phyloP scores from a whole-genome alignment of 2,888 invertebrate genomes.

The Onthophagus sagittarius region DNA sequence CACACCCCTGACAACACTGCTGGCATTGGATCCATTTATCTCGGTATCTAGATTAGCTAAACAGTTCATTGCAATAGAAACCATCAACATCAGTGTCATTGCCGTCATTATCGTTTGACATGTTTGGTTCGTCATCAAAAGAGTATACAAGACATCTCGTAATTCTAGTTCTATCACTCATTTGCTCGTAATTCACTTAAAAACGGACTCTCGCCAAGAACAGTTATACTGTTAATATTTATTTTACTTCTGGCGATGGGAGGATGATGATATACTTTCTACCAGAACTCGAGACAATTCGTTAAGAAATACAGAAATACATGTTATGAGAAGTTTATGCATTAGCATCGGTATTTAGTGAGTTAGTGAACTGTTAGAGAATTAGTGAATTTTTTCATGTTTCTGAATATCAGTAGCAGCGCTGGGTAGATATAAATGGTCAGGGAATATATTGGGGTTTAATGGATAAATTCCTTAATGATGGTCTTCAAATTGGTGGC shows the following conservation, averaged over 20 bases:
- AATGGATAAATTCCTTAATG: constrained; percentile 21
- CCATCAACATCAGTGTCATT: constrained; percentile 10
- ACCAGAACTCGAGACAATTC: constrained; percentile 13
- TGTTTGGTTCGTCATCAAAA: constrained; percentile 9
- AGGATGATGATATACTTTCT: constrained; percentile 10
- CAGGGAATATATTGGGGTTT: constrained; percentile 23
- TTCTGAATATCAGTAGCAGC: constrained; percentile 9
- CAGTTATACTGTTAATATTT: constrained; percentile 10
- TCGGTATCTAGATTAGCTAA: constrained; percentile 10
- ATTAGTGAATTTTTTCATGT: constrained; percentile 2
- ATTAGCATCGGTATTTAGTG: background rate
- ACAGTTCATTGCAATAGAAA: constrained; percentile 12
- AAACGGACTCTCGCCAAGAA: constrained; percentile 10
- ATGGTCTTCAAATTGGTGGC: constrained; percentile 20
- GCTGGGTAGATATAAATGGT: constrained; percentile 20
- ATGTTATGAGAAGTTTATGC: background rate
- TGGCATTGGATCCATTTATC: constrained; percentile 13
- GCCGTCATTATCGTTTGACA: constrained; percentile 9
- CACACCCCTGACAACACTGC: constrained; percentile 8
- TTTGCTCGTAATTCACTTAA: constrained; percentile 16
- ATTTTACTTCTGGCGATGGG: constrained; percentile 4
- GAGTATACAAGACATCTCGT: constrained; percentile 8
- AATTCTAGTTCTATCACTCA: background rate
- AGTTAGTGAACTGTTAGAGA: background rate
- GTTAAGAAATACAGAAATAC: constrained; percentile 13